A percentile compares a stretch with the other conserved stretches of the same genome.
phyloP scores from a whole-genome alignment of 1,140 invertebrate genomes.

The Pseudomyrmex pallidus region DNA sequence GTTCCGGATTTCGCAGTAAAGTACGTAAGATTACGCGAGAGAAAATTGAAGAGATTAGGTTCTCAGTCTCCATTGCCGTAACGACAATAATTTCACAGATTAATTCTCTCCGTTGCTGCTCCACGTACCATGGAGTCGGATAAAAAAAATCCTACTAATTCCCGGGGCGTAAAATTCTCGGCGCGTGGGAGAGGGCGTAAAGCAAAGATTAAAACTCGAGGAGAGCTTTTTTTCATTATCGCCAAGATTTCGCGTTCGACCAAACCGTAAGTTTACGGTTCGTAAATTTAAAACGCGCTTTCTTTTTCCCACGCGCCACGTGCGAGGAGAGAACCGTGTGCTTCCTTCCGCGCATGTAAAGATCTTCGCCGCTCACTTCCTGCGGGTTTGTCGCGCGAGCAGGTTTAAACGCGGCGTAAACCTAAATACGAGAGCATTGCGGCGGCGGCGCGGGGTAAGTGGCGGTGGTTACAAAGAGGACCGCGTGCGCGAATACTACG shows the following conservation, averaged over 20 bases:
- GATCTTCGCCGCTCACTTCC: neutral
- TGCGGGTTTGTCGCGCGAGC: constrained; percentile 32
- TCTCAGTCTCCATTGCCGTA: neutral
- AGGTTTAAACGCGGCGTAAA: constrained; percentile 56
- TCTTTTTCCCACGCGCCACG: neutral
- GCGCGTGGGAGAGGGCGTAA: neutral
- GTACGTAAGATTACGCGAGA: neutral
- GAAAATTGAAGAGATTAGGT: neutral
- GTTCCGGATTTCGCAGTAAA: no score
- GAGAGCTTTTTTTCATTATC: constrained; percentile 54
- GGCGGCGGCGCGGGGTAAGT: constrained; percentile 6
- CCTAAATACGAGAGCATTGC: constrained; percentile 46
- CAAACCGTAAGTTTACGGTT: constrained; percentile 24
- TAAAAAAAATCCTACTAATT: neutral
- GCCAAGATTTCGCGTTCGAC: constrained; percentile 31
- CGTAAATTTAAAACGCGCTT: constrained; percentile 44
- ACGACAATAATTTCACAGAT: constrained; percentile 3
- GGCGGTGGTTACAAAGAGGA: constrained; percentile 39
- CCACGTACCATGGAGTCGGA: no score
- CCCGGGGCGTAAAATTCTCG: neutral
- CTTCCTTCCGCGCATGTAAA: neutral
- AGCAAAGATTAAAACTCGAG: constrained; percentile 33
- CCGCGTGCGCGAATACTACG: constrained; percentile 7
- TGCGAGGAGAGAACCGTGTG: neutral
- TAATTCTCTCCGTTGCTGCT: neutral